These are phyloP conservation scores for Erebia aethiops DNA, from an alignment of 2,888 invertebrate genomes.

Conservation along the genomic window DNA sequence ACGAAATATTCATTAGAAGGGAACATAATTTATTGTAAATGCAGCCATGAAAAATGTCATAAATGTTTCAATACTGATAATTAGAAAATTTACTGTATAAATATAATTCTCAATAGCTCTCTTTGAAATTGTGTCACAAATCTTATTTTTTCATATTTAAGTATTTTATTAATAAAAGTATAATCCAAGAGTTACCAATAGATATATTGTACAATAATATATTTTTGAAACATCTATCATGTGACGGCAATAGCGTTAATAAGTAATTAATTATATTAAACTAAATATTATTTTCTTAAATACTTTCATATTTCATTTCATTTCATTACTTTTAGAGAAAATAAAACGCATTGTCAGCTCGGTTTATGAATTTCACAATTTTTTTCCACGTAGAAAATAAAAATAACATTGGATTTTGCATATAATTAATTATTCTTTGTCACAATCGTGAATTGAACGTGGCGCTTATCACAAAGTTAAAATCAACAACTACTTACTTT, in stretches of 20 bases:
- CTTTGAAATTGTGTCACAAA: constrained; percentile 47
- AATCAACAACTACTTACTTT: neutral
- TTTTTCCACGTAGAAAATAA: neutral
- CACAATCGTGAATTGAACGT: neutral
- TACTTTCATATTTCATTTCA: neutral
- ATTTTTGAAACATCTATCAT: constrained; percentile 41
- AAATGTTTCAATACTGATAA: neutral
- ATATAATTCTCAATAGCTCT: constrained; percentile 39
- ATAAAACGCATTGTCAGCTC: neutral
- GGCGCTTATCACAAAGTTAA: neutral
- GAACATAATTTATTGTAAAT: neutral
- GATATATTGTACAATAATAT: constrained; percentile 60
- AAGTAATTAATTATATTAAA: neutral
- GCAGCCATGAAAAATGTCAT: constrained; percentile 7
- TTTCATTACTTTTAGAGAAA: constrained; percentile 6
- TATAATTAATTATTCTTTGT: neutral
- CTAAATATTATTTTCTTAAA: neutral
- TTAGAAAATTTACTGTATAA: neutral
- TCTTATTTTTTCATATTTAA: constrained; percentile 29
- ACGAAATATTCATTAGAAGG: neutral
- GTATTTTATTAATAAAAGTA: constrained; percentile 54
- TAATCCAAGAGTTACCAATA: constrained; percentile 74
- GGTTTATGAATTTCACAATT: neutral
- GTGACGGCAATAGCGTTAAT: constrained; percentile 10
- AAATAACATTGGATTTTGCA: neutral